These are phyloP conservation scores for Leptinotarsa defecta DNA, from an alignment of 1,140 invertebrate genomes.

Conservation along the genomic window DNA sequence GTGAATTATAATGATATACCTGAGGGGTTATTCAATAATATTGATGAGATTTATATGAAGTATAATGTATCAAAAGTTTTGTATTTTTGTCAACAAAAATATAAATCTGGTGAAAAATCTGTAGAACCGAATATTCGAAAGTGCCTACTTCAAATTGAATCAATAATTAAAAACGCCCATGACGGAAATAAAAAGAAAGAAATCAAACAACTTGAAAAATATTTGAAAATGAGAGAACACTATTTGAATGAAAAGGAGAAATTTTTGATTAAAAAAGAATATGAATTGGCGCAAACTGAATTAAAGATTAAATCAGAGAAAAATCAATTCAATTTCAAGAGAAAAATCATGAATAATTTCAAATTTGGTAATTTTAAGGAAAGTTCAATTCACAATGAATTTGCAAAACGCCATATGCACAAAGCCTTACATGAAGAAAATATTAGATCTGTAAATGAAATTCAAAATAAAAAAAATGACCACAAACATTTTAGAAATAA, in stretches of 20 bases:
- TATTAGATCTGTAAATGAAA: no score
- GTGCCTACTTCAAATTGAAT: background rate
- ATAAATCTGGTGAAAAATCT: background rate
- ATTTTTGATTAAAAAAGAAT: conserved; percentile 18
- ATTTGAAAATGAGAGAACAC: conserved; percentile 19
- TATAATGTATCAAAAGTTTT: conserved; percentile 4
- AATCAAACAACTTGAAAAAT: conserved; percentile 15
- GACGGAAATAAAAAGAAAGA: background rate
- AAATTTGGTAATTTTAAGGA: no score
- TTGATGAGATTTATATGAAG: background rate
- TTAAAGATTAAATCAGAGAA: background rate
- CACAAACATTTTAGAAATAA: no score
- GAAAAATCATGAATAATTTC: no score
- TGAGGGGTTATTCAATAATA: background rate
- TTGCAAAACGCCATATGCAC: no score
- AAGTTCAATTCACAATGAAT: no score
- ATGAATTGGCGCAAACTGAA: background rate
- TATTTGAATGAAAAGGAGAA: conserved; percentile 14
- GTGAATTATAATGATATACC: no score
- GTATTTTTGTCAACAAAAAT: conserved; percentile 6
- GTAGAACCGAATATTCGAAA: background rate
- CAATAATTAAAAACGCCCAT: no score
- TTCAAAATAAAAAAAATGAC: no score
- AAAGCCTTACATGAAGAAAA: no score
- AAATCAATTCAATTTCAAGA: background rate